Conservation (phyloP, 2,888 invertebrate species). For the Aquatica leii region DNA sequence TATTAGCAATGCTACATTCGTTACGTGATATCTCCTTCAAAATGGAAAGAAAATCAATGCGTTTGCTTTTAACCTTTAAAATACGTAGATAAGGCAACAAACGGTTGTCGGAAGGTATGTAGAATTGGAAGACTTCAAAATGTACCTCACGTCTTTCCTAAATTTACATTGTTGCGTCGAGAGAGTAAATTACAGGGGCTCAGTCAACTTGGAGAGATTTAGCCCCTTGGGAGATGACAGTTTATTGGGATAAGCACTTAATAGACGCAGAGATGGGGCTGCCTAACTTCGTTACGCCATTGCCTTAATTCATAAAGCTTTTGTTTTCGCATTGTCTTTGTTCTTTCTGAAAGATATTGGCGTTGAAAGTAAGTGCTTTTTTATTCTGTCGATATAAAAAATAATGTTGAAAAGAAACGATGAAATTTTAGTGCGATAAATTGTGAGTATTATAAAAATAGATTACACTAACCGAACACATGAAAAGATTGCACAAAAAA, state of each 20-base stretch:
- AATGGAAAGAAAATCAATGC: no score
- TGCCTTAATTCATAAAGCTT: conserved; percentile 58
- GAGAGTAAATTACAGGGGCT: conserved; percentile 57
- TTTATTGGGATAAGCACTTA: conserved; percentile 61
- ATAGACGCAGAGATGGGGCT: conserved; percentile 52
- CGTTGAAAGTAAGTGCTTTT: conserved; percentile 53
- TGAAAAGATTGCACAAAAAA: conserved; percentile 9
- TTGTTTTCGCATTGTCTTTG: conserved; percentile 55
- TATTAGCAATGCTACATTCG: no score
- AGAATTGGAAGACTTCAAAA: conserved; percentile 39
- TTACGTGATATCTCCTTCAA: no score
- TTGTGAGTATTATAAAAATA: conserved; percentile 16
- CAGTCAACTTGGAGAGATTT: conserved; percentile 51
- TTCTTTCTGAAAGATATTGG: conserved; percentile 50
- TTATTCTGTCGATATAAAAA: conserved; percentile 43
- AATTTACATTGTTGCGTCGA: conserved; percentile 56
- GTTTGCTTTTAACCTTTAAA: conserved; percentile 19
- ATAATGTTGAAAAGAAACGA: conserved; percentile 32
- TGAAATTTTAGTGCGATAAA: conserved; percentile 34
- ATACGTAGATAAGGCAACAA: conserved; percentile 24
- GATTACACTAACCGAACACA: conserved; percentile 13
- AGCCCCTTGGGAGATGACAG: conserved; percentile 57
- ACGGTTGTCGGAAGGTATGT: conserved; percentile 25
- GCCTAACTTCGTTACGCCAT: conserved; percentile 57
- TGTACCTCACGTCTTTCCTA: conserved; percentile 54